Base-by-base conservation (phyloP, 2,113 vertebrate species). In the Crocuta crocuta region DNA sequence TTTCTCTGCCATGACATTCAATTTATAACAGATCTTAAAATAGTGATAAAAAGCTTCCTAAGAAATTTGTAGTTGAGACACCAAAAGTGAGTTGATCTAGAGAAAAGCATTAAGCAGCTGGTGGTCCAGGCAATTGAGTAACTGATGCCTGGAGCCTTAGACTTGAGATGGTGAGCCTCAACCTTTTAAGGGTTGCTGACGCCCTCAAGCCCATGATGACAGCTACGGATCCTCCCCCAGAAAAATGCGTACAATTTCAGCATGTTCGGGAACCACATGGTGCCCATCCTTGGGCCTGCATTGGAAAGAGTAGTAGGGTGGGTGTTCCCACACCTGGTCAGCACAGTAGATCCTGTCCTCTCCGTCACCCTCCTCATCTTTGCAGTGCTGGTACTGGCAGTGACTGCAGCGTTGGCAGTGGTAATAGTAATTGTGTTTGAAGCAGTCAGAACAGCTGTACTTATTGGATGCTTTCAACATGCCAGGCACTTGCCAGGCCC, bases 11-110 rank as follows among this genome's bases (percentile, higher is more conserved):
- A 16, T 39, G 28, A 45, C 39, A 86, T 92, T 83, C 45, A 53
- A 33, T 92, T 80, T 76, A 78, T 70, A 90, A 45, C 74, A 95
- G 7, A 23, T 68, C 94, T 82, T n/a, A 21, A 92, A 74, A 55
- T 26, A 85, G 2, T 70, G 50, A 43, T 31, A 33, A 33, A 35
- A 89, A 88, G 31, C 48, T 21, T 79, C 76, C 48, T 53, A 33
- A 79, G 28, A 33, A 21, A 12, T 21, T 21, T 79, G 53, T 15
- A 81, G 28, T 80, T 68, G 31, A 82, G 83, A 48, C 43, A 53
- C 28, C 15, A 26, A 76, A 91, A 61, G 58, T 53, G 50, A 89
- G 63, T 58, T 28, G 31, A 35, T 74, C 66, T 78, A 33, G 35
- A 85, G 55, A n/a, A 89, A 86, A 81, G 39, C 9, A 2, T 48